phyloP scores from a whole-genome alignment of 2,888 invertebrate species.

The Agrotis clavis region DNA sequence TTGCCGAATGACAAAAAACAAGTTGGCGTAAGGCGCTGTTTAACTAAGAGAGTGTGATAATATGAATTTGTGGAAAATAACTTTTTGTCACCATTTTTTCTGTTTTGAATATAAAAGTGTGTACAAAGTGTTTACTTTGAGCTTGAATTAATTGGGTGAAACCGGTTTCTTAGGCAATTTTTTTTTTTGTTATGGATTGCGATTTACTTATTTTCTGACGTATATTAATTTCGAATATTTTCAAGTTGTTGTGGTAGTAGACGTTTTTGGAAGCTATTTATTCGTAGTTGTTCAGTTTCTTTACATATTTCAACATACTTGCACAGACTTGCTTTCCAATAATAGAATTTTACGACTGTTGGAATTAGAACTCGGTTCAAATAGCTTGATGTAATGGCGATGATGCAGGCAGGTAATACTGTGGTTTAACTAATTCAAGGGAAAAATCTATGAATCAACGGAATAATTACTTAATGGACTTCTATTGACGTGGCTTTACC shows the following conservation, averaged over 20 bases:
- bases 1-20: constrained; percentile 61
- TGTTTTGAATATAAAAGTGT: constrained; percentile 17
- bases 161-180: constrained; percentile 51
- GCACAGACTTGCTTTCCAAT: not conserved
- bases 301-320: not conserved
- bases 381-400: not conserved
- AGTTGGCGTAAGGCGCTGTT: constrained; percentile 53
- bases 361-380: not conserved
- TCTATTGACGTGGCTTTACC: not conserved
- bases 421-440: constrained; percentile 17
- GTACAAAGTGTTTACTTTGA: constrained; percentile 19
- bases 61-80: constrained; percentile 56
- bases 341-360: not conserved
- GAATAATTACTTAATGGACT: not conserved
- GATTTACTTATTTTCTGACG: constrained; percentile 31
- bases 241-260: constrained; percentile 1
- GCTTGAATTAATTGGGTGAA: constrained; percentile 41
- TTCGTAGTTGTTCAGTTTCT: not conserved
- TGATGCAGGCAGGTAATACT: constrained; percentile 4
- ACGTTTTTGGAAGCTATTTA: not conserved
- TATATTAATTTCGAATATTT: constrained; percentile 31
- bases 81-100: constrained; percentile 41
- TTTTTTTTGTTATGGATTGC: constrained; percentile 21
- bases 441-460: constrained; percentile 34
- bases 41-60: constrained; percentile 52